A percentile compares a stretch with the other conserved stretches of the same genome.
Evolutionary conservation across 2,113 vertebrate species (phyloP).

Genomic region (Chaetodon auriga): DNA sequence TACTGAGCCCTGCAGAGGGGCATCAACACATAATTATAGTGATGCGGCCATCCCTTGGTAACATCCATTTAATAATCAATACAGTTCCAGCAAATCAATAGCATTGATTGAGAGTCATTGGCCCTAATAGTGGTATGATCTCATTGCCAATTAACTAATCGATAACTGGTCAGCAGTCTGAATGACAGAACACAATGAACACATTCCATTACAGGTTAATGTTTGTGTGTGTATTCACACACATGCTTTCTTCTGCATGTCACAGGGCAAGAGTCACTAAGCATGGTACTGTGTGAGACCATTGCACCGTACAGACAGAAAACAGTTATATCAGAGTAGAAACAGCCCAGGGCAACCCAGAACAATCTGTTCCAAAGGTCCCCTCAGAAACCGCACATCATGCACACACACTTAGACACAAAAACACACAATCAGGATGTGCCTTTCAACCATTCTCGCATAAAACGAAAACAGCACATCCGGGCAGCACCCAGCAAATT

Average conservation of each 20-base stretch:
- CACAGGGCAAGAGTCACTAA: background rate
- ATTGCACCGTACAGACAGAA: constrained; percentile 29
- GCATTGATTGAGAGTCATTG: constrained; percentile 45
- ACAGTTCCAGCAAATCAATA: constrained; percentile 45
- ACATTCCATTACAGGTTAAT: constrained; percentile 25
- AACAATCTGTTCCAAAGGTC: constrained; percentile 54
- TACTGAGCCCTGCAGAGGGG: background rate
- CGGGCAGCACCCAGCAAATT: constrained; percentile 41
- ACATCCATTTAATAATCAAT: constrained; percentile 61
- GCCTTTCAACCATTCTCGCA: constrained; percentile 46
- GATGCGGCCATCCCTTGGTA: constrained; percentile 30
- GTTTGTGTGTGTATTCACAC: background rate
- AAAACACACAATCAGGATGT: constrained; percentile 7
- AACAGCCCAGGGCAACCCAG: constrained; percentile 23
- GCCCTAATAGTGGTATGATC: constrained; percentile 52
- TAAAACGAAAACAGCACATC: constrained; percentile 35
- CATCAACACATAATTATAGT: constrained; percentile 42
- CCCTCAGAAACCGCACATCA: constrained; percentile 34
- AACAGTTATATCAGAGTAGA: constrained; percentile 18
- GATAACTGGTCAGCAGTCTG: constrained; percentile 50
- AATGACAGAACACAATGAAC: constrained; percentile 11
- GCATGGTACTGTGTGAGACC: background rate
- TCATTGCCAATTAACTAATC: constrained; percentile 61
- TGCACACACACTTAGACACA: constrained; percentile 8
- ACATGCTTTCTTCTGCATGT: background rate